Evolutionary conservation across 2,888 invertebrate genomes (phyloP).

Genomic region (Lasioglossum vierecki): DNA sequence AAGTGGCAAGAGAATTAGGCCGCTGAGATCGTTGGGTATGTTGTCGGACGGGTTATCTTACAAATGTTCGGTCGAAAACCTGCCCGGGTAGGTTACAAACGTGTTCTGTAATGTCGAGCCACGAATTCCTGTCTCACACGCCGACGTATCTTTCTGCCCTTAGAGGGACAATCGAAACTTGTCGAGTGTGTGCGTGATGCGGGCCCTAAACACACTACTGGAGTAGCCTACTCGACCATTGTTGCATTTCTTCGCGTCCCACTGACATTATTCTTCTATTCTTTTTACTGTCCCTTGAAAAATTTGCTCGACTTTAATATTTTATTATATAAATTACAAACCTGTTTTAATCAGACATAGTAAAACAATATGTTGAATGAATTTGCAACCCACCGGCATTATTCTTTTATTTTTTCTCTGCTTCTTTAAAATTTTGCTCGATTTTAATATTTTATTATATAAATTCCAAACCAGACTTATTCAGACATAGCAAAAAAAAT

Average conservation of each 20-base stretch:
- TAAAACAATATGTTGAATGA: too few species aligned
- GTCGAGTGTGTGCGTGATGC: neutral
- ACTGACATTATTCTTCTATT: neutral
- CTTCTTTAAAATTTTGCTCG: neutral
- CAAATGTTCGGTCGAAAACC: constrained; percentile 74
- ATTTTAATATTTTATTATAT: too few species aligned
- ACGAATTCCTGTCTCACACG: constrained; percentile 73
- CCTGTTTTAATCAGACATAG: too few species aligned
- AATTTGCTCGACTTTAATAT: neutral
- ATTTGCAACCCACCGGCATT: neutral
- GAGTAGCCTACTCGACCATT: neutral
- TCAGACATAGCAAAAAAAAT: too few species aligned
- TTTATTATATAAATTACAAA: too few species aligned
- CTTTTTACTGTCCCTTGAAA: neutral
- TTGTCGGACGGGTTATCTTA: constrained; percentile 74
- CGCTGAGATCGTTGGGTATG: constrained; percentile 71
- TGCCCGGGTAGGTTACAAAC: constrained; percentile 72
- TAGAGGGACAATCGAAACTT: constrained; percentile 54
- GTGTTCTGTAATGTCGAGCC: constrained; percentile 72
- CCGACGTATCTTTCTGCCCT: constrained; percentile 52
- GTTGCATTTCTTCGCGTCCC: neutral
- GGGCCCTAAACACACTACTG: neutral
- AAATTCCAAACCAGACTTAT: too few species aligned
- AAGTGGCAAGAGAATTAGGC: constrained; percentile 69
- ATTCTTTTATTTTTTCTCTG: neutral